Evolutionary conservation across 2,113 vertebrate species (phyloP), one percentile per base, ranked within the genome.

Genomic region (Toxotes chatareus): DNA sequence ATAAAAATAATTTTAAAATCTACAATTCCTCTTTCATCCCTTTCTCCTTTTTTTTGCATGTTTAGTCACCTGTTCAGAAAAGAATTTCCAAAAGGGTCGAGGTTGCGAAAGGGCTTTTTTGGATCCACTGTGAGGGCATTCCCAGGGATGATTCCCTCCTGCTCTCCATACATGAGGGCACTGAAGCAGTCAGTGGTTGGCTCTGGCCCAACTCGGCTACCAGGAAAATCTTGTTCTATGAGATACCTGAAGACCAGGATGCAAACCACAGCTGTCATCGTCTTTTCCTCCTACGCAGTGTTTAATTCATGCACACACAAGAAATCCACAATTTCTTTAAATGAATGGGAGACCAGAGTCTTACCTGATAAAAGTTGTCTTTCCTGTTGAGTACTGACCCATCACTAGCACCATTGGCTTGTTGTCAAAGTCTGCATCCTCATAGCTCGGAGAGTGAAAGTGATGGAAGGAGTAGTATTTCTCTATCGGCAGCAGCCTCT

Each of bases 371-470:
- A 98, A 97, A 49, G 97, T 97, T 7, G 97, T 98, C 82, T 98
- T 98, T 13, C 97, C 97, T 0, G 96, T 98, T 13, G 96, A 97
- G 68, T 97, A 98, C 63, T 98, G 97, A 0, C 97, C 97, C 17
- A 96, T 95, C 87, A 98, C 96, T 83, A 98, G 62, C 42, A 98
- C 95, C 97, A 98, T 97, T 0, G 97, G 97, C 46, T 98, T 97
- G 83, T 93, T 96, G 5, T 96, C 95, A 34, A 98, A 98, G 75
- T 98, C 97, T 0, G 97, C 97, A 0, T 97, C 97, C 49, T 97
- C 96, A 46, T 97, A 90, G 2, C 96, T 92, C 0, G 96, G 95
- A 0, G 97, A 96, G 74, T 98, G 97, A 84, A 97, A 98, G 6
- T 96, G 93, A 1, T 96, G 96, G 51, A 98, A 98, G 1, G 93